Evolutionary conservation across 2,113 vertebrate genomes (phyloP).

Genomic region (Poeciliopsis prolifica): DNA sequence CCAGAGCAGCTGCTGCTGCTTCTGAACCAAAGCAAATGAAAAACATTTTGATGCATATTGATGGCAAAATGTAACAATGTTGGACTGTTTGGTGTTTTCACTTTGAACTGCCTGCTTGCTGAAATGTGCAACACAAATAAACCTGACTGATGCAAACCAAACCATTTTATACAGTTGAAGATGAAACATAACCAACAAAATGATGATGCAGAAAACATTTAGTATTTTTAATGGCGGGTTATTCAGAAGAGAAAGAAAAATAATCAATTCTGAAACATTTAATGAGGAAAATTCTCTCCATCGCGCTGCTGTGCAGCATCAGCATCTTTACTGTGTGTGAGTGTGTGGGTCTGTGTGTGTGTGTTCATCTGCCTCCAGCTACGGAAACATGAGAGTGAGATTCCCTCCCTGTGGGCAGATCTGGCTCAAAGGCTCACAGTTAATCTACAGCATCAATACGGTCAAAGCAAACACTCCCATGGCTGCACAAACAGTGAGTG

Average conservation of each 20-base stretch:
- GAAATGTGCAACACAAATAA: no score
- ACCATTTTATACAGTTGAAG: not conserved
- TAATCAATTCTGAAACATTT: not conserved
- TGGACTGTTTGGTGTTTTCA: no score
- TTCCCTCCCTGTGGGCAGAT: not conserved
- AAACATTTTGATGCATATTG: no score
- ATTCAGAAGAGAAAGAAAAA: not conserved
- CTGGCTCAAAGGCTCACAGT: slow-evolving; percentile 21
- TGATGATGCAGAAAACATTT: not conserved
- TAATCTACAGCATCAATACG: slow-evolving; percentile 51
- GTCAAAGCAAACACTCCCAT: slow-evolving; percentile 9
- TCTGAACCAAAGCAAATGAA: no score
- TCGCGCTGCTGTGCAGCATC: not conserved
- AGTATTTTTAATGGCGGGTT: not conserved
- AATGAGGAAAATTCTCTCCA: not conserved
- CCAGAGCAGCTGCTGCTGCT: no score
- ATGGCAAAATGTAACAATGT: no score
- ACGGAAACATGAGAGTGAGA: slow-evolving; percentile 33
- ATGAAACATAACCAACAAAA: not conserved
- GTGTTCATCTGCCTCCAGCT: slow-evolving; percentile 36
- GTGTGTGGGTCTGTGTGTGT: not conserved
- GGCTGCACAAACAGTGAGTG: slow-evolving; percentile 10
- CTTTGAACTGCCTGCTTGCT: no score
- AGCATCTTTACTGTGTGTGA: slow-evolving; percentile 5
- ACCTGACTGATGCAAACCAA: no score